Base-by-base conservation (phyloP, 2,797 vertebrate species). In the Channa striata region DNA sequence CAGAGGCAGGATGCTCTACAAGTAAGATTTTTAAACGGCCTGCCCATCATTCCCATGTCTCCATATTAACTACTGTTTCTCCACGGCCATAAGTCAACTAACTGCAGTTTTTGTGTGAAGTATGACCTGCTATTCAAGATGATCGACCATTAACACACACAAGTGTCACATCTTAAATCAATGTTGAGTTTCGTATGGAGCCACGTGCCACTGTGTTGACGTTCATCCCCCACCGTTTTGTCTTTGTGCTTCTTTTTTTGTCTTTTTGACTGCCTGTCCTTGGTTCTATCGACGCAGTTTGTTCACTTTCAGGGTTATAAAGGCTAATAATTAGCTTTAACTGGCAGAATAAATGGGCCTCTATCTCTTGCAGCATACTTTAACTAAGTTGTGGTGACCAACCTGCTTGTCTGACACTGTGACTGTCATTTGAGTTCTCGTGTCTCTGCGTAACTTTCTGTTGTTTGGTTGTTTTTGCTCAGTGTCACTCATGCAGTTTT, bases 1-100 rank as follows among this genome's bases (percentile, higher is more conserved):
- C 90, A 88, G 97, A 66, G 97, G 97, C 73, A 91, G 96, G 49
- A 93, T 95, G 82, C 94, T 98, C 46, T 95, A 97, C 85, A 97
- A 96, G 97, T 99, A 93, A 91, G 93, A 74, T 36, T 47, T 49
- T 59, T 11, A 23, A 60, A 8, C 37, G 8, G 19, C 3, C 25
- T 21, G 8, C 7, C 14, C 36, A 50, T 6, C 36, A 19, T 44
- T 14, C 48, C 12, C 23, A 1, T n/a, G 33, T 19, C 33, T 6
- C 11, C 25, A 11, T 62, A 5, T 30, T 6, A 30, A 30, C 25
- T 9, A 49, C 23, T 25, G 43, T 49, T 19, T 44, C 17, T n/a
- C 16, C 9, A 17, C n/a, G 5, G 6, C 17, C 6, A 42, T 33
- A 42, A 12, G 34, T 4, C 4, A 36, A 11, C 30, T 60, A 5